phyloP scores from a whole-genome alignment of 2,888 invertebrate species.

The Hypsopygia costalis region DNA sequence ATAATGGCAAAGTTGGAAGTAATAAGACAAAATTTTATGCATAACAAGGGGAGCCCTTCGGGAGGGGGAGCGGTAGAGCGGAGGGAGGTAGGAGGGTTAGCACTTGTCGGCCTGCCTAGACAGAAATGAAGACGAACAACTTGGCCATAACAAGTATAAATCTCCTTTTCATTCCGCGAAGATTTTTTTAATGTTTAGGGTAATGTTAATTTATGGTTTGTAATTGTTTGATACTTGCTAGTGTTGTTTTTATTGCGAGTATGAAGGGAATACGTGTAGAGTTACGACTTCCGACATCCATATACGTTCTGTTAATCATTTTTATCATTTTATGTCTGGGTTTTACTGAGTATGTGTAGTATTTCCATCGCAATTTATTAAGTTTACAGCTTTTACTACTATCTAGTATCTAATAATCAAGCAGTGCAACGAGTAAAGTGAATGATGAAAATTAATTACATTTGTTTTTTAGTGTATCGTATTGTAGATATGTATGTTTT shows the following conservation, averaged over 20 bases:
- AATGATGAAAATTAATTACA: too few relatives aligned
- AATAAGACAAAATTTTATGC: slow-evolving; percentile 80
- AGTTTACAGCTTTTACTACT: too few relatives aligned
- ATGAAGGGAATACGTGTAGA: slow-evolving; percentile 4
- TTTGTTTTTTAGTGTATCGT: too few relatives aligned
- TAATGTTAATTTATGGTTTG: slow-evolving; percentile 61
- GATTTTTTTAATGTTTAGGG: slow-evolving; percentile 57
- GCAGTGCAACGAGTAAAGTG: too few relatives aligned
- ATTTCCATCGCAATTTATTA: slow-evolving; percentile 1
- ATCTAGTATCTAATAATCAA: too few relatives aligned
- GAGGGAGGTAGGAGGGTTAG: slow-evolving; percentile 49
- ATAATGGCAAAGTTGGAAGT: slow-evolving; percentile 78
- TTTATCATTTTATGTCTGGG: slow-evolving; percentile 1
- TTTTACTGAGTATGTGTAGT: not conserved
- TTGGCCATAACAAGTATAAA: slow-evolving; percentile 75
- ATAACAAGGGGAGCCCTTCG: slow-evolving; percentile 69
- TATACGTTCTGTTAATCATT: not conserved
- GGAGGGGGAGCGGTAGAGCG: slow-evolving; percentile 23
- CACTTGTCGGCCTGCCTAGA: slow-evolving; percentile 74
- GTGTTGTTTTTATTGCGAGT: slow-evolving; percentile 26
- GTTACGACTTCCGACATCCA: slow-evolving; percentile 7
- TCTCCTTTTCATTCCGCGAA: slow-evolving; percentile 60
- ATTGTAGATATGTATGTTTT: too few relatives aligned
- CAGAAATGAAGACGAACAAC: slow-evolving; percentile 79
- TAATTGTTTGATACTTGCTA: slow-evolving; percentile 33